phyloP scores from a whole-genome alignment of 1,140 invertebrate species.

The Scylla paramamosain region DNA sequence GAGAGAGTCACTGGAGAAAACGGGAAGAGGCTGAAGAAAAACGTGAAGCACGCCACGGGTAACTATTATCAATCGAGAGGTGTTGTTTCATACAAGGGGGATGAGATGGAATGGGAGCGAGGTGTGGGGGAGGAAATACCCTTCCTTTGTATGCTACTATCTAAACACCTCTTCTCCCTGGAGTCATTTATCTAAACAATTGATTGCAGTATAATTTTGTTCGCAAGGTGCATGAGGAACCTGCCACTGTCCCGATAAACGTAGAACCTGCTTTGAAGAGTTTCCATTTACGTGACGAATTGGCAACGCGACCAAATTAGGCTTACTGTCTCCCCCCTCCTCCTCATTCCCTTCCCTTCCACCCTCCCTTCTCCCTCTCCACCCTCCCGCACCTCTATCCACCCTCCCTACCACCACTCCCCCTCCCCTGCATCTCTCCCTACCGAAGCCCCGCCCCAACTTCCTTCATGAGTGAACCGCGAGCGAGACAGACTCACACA shows the following conservation, averaged over 20 bases:
- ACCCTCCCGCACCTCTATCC: neutral
- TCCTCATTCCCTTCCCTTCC: neutral
- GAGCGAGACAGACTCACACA: conserved; percentile 41
- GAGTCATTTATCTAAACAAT: too few relatives aligned
- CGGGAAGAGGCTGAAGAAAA: conserved; percentile 15
- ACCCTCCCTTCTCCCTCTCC: neutral
- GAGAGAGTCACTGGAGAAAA: conserved; percentile 29
- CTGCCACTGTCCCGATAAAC: neutral
- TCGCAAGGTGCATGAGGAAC: neutral
- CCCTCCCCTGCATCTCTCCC: neutral
- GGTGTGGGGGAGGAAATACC: neutral
- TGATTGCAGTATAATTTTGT: neutral
- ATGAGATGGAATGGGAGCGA: neutral
- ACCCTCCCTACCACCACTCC: neutral
- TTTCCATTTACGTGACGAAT: conserved; percentile 23
- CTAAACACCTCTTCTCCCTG: too few relatives aligned
- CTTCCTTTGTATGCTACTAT: neutral
- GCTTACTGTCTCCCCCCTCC: neutral
- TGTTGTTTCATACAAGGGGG: neutral
- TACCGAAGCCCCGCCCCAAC: conserved; percentile 24
- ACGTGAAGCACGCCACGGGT: conserved; percentile 38
- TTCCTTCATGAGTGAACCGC: conserved; percentile 62
- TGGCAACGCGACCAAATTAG: conserved; percentile 46
- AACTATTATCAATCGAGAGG: neutral
- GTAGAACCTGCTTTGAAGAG: neutral